Conservation (phyloP, 2,888 invertebrate species). For the Hyposoter dolosus region DNA sequence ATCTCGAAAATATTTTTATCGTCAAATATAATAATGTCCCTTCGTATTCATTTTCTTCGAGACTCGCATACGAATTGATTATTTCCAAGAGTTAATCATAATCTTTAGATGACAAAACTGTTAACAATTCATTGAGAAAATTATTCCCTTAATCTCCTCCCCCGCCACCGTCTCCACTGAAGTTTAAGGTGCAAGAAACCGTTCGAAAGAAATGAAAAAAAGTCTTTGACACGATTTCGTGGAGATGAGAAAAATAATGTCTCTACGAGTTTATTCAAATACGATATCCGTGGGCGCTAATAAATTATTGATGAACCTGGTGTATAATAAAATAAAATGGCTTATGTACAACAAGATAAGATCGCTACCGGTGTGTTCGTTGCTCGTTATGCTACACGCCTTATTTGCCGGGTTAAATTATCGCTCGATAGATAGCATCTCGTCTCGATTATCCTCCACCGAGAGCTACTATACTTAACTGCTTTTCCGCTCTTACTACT, state of each 20-base stretch:
- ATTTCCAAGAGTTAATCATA: not conserved
- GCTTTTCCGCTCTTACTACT: constrained; percentile 22
- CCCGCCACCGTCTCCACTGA: not conserved
- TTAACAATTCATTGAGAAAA: not conserved
- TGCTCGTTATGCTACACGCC: constrained; percentile 66
- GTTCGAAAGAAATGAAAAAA: not conserved
- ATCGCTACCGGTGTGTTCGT: constrained; percentile 60
- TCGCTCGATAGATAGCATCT: constrained; percentile 66
- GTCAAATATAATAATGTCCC: not conserved
- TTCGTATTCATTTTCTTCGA: not conserved
- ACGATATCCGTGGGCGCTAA: constrained; percentile 42
- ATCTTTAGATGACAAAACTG: not conserved
- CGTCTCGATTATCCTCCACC: constrained; percentile 63
- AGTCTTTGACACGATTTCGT: not conserved
- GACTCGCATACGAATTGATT: not conserved
- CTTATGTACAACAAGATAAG: constrained; percentile 61
- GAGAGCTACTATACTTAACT: constrained; percentile 60
- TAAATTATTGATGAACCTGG: constrained; percentile 65
- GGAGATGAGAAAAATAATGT: constrained; percentile 34
- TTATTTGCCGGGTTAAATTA: constrained; percentile 68
- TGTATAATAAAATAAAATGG: constrained; percentile 62
- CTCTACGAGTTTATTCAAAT: constrained; percentile 47
- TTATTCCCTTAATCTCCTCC: not conserved
- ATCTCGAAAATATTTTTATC: not conserved
- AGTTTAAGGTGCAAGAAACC: not conserved